These are phyloP conservation scores for Lagodon rhomboides DNA, from an alignment of 2,797 vertebrate species.

Conservation along the genomic window DNA sequence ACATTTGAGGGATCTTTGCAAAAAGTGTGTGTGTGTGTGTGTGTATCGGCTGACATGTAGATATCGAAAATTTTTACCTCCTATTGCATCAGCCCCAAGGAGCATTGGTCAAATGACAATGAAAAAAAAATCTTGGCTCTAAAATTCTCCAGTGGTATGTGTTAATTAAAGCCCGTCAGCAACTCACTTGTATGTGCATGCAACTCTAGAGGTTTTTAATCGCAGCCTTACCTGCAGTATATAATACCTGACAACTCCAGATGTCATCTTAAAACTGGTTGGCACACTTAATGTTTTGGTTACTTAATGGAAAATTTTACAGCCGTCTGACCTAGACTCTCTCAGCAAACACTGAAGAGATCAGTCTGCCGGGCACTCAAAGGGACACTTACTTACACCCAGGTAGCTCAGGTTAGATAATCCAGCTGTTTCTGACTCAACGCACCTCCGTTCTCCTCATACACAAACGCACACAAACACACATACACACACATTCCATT, in stretches of 20 bases:
- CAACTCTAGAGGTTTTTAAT: background rate
- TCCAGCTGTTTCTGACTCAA: conserved; percentile 24
- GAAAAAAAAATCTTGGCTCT: background rate
- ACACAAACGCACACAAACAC: background rate
- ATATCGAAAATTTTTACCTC: too few relatives aligned
- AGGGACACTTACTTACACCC: conserved; percentile 13
- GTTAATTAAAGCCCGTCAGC: background rate
- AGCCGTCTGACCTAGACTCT: background rate
- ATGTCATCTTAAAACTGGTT: conserved; percentile 14
- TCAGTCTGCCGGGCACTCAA: conserved; percentile 7
- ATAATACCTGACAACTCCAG: background rate
- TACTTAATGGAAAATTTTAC: conserved; percentile 22
- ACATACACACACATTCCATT: conserved; percentile 36
- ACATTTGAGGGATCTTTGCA: too few relatives aligned
- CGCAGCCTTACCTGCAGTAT: background rate
- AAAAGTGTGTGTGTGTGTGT: too few relatives aligned
- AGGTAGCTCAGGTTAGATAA: conserved; percentile 26
- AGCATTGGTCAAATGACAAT: too few relatives aligned
- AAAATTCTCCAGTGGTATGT: background rate
- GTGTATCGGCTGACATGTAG: too few relatives aligned
- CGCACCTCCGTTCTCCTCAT: background rate
- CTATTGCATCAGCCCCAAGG: too few relatives aligned
- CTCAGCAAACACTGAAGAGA: conserved; percentile 6
- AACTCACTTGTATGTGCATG: background rate
- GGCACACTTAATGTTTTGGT: conserved; percentile 29